Base-by-base conservation (phyloP, 2,888 invertebrate species). In the Uloborus plumipes region DNA sequence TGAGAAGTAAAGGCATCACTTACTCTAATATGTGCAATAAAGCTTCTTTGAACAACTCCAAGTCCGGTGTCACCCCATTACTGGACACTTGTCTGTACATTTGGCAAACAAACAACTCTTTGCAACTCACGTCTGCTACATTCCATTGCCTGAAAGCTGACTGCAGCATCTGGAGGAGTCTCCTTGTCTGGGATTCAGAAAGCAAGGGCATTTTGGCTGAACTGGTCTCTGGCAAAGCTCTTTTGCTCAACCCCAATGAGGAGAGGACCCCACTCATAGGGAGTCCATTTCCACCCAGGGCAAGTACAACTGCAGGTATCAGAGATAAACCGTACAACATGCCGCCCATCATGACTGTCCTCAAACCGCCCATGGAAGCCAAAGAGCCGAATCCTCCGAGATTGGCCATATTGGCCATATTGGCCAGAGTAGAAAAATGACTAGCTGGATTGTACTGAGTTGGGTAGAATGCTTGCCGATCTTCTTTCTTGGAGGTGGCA, bases 321-420 rank as follows among this genome's bases (percentile, higher is more conserved):
- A 84, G 66, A 13, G 79, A 79, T 7, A 84, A 55, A 14, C 84
- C 84, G n/a, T 84, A 84, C n/a, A 84, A 31, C 78, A 84, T 79
- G 20, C 84, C 84, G 3, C 84, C 79, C 84, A 84, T 79, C 84
- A 84, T 84, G 20, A 84, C 75, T 2, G 84, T 75, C 9, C 84
- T 59, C 7, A 84, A 50, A 6, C 79, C 66, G 0, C 76, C 76
- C 67, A 76, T 66, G 47, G 71, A 55, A 9, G 51, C 81, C 59
- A 77, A 50, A 0, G 67, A 51, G 0, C 75, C 75, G 7, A 82
- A 67, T 18, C 64, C 47, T 9, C 71, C 82, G 7, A 75, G 18
- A 26, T 59, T 66, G 14, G 67, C 65, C 50, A 80, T 22, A 31
- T 66, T 73, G 18, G 67, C 65, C 50, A 80, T 22, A 31, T 66